Conservation (phyloP, 2,113 vertebrate genomes). For the Amblyornis subalaris region DNA sequence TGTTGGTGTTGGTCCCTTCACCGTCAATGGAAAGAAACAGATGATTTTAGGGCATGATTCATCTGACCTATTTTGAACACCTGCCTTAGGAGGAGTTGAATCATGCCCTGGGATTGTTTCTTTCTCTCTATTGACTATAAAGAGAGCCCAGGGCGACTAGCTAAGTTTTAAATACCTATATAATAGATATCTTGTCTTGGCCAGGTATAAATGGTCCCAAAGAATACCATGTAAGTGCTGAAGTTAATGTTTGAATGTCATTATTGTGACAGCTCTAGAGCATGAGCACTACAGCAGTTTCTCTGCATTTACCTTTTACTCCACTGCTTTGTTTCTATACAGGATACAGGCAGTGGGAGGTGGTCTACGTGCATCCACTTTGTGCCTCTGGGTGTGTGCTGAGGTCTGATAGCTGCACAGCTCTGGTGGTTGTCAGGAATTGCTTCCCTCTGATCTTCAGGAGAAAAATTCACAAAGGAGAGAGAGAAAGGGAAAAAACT, state of each 20-base stretch:
- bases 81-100: constrained; percentile 40
- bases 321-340: neutral
- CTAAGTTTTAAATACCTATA: constrained; percentile 2
- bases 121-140: neutral
- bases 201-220: neutral
- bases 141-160: neutral
- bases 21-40: constrained; percentile 23
- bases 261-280: neutral
- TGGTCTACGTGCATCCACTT: neutral
- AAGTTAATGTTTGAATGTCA: neutral
- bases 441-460: neutral
- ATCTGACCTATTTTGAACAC: constrained; percentile 39
- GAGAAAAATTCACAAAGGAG: neutral
- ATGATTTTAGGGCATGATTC: constrained; percentile 42
- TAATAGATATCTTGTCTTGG: neutral
- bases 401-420: neutral
- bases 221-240: neutral
- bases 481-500: fast-evolving
- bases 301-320: neutral
- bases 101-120: constrained; percentile 24
- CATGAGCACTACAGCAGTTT: neutral
- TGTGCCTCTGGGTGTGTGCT: no score
- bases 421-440: neutral
- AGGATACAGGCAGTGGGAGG: neutral
- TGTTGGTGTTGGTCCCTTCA: neutral